phyloP scores from a whole-genome alignment of 2,113 vertebrate genomes.

The Tretioscincus oriximinensis region DNA sequence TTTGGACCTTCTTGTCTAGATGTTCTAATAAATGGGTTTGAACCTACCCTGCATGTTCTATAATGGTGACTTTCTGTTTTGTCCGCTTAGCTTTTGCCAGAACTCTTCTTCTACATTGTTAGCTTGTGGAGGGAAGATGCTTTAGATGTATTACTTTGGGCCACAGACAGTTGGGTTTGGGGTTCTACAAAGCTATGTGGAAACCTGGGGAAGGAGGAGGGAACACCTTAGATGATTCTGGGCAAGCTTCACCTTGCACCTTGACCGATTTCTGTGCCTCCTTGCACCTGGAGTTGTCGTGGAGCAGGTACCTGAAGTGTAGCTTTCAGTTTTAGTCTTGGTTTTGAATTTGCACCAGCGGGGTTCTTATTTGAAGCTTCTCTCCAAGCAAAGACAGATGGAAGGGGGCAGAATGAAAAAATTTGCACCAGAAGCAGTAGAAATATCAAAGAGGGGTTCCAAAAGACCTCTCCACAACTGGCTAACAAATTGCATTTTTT shows the following conservation, averaged over 20 bases:
- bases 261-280: slow-evolving; percentile 21
- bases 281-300: slow-evolving; percentile 26
- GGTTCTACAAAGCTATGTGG: neutral
- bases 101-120: slow-evolving; percentile 19
- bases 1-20: neutral
- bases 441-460: no score
- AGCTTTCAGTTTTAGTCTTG: neutral
- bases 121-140: neutral
- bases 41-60: slow-evolving; percentile 58
- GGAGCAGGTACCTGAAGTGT: slow-evolving; percentile 26
- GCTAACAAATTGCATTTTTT: neutral
- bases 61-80: slow-evolving; percentile 38
- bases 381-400: neutral
- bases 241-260: slow-evolving; percentile 28
- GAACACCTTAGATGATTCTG: neutral
- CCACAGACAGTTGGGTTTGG: neutral
- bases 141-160: neutral
- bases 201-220: neutral
- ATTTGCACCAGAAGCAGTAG: neutral
- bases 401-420: neutral
- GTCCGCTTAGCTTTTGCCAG: slow-evolving; percentile 39
- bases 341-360: slow-evolving; percentile 25
- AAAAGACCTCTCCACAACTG: neutral
- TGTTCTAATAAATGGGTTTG: slow-evolving; percentile 39
- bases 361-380: slow-evolving; percentile 20